Evolutionary conservation across 2,888 invertebrate species (phyloP).

Genomic region (Pseudoips prasinana): DNA sequence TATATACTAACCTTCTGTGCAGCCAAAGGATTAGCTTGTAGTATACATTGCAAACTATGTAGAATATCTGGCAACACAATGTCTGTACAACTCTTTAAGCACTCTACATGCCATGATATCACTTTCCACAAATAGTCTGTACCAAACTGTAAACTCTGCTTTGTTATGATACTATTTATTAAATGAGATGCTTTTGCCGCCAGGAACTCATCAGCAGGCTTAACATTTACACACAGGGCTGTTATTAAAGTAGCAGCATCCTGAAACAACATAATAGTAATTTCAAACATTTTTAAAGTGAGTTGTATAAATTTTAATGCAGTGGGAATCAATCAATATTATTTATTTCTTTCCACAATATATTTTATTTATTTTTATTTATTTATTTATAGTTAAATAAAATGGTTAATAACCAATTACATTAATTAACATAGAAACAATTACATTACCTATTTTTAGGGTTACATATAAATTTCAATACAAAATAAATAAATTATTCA

Average conservation of each 20-base stretch:
- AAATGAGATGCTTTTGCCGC: conserved; percentile 82
- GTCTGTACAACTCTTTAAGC: conserved; percentile 62
- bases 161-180: conserved; percentile 76
- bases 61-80: conserved; percentile 67
- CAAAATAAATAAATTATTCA: too few relatives aligned
- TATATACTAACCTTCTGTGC: conserved; percentile 47
- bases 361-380: too few relatives aligned
- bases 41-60: conserved; percentile 65
- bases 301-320: not conserved
- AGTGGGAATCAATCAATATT: too few relatives aligned
- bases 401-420: too few relatives aligned
- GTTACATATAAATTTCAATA: too few relatives aligned
- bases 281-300: too few relatives aligned
- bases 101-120: conserved; percentile 69
- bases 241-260: conserved; percentile 58
- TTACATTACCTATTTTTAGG: too few relatives aligned
- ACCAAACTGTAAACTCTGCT: conserved; percentile 74
- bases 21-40: conserved; percentile 49
- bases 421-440: too few relatives aligned
- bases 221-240: conserved; percentile 57
- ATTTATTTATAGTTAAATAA: too few relatives aligned
- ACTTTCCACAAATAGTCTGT: conserved; percentile 52
- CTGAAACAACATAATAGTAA: conserved; percentile 40
- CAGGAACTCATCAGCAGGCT: conserved; percentile 75
- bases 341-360: too few relatives aligned